These are phyloP conservation scores for Andrena chrysosceles DNA, from an alignment of 2,888 invertebrate species.

Conservation along the genomic window DNA sequence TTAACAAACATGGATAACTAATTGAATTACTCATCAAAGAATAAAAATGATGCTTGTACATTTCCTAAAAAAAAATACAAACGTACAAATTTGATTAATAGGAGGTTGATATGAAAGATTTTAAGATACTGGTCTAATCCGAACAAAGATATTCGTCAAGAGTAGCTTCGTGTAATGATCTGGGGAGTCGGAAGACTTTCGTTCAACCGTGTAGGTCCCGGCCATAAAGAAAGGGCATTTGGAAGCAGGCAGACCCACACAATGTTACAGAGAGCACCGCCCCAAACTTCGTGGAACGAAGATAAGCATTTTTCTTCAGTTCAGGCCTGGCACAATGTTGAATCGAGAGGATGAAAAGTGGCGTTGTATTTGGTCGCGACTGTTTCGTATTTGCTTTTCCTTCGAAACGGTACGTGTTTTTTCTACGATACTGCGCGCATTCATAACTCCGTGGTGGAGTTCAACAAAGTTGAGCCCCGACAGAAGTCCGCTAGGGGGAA, in stretches of 20 bases:
- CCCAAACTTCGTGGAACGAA: constrained; percentile 31
- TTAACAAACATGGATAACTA: too few relatives aligned
- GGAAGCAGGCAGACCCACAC: constrained; percentile 17
- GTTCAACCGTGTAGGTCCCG: constrained; percentile 14
- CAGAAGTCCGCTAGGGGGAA: background rate
- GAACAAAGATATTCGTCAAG: background rate
- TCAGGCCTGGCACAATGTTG: constrained; percentile 45
- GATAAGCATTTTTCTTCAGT: constrained; percentile 40
- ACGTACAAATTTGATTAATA: too few relatives aligned
- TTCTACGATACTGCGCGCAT: constrained; percentile 1
- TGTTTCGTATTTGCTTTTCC: constrained; percentile 10
- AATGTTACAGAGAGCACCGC: constrained; percentile 32
- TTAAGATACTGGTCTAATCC: background rate
- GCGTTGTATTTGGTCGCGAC: constrained; percentile 15
- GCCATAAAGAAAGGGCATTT: background rate
- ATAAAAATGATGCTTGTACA: too few relatives aligned
- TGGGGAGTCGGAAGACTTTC: constrained; percentile 6
- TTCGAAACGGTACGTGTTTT: constrained; percentile 14
- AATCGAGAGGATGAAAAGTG: constrained; percentile 15
- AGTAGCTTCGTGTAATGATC: background rate
- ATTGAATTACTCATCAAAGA: too few relatives aligned
- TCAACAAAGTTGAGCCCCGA: background rate
- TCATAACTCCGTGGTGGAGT: background rate
- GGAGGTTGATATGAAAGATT: background rate
- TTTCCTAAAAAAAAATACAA: too few relatives aligned